Evolutionary conservation across 2,113 vertebrate genomes (phyloP), one percentile per base, ranked within the genome.

Genomic region (Hyla sarda): DNA sequence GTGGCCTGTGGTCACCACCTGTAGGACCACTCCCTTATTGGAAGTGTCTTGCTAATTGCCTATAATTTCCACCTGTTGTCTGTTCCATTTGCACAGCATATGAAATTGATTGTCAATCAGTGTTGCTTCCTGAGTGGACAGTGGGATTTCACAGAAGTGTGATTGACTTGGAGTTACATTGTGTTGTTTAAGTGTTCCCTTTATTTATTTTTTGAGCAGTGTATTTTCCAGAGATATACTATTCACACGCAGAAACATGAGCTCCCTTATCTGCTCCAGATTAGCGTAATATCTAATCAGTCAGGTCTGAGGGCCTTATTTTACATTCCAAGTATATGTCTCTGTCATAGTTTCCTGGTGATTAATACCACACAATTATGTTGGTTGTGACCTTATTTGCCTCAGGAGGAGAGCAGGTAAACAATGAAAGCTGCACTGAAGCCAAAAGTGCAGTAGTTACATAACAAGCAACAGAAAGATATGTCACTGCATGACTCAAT

Each of bases 351-450:
- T 74, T 58, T 83, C 82, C 67, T 58, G 50, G 25, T 83, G 32
- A 54, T n/a, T 83, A 54, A 58, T 23, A 78, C 76, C 30, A 13
- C 23, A 73, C 54, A 56, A 56, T 73, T 71, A 54, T 73, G 50
- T 10, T 67, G 34, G 47, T 1, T 13, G 13, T 60, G 52, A 28
- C 48, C 30, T 60, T 58, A 74, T 23, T 56, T 83, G 67, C 1
- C 62, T 10, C 23, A 30, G n/a, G 28, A 56, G 21, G 30, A 74
- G 28, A 78, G 8, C 50, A 58, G 62, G 50, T 83, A 41, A 30
- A 14, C 56, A 48, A 12, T 83, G n/a, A 52, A 52, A 52, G 12
- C 32, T 83, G 48, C 12, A 58, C 30, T n/a, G 23, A 37, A 72
- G 50, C 48, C 32, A 47, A 41, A 41, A 8, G 8, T 47, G 28